Evolutionary conservation across 1,140 invertebrate genomes (phyloP).

Genomic region (Helicoverpa armigera): DNA sequence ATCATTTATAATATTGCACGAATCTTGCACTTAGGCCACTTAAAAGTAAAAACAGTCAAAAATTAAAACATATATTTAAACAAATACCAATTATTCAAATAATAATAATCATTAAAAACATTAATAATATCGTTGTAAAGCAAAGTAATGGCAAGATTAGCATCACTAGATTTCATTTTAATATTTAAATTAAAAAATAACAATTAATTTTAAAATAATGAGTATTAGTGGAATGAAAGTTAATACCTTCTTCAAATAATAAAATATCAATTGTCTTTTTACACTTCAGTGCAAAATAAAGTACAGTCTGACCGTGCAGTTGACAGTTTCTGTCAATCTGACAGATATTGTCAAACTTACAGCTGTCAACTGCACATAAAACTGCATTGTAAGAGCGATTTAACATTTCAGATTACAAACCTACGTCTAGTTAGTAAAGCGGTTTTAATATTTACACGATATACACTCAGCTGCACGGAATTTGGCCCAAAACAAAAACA

Average conservation of each 20-base stretch:
- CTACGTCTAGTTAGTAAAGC: constrained; percentile 18
- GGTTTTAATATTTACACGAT: constrained; percentile 12
- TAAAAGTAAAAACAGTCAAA: constrained; percentile 7
- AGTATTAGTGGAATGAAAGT: constrained; percentile 57
- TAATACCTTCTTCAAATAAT: constrained; percentile 1
- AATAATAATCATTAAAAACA: not conserved
- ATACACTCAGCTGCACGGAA: no score
- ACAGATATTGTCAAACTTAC: no score
- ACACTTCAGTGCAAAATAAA: constrained; percentile 48
- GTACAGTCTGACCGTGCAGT: no score
- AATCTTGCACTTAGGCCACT: constrained; percentile 29
- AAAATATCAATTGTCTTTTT: constrained; percentile 23
- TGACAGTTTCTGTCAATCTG: no score
- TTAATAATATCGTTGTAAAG: constrained; percentile 56
- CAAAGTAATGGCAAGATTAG: constrained; percentile 61
- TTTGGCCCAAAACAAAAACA: no score
- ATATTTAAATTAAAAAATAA: constrained; percentile 6
- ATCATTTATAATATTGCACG: constrained; percentile 25
- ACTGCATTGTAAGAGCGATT: not conserved
- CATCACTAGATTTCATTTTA: constrained; percentile 34
- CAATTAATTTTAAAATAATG: constrained; percentile 49
- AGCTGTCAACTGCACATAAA: no score
- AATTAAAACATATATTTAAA: not conserved
- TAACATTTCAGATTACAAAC: constrained; percentile 8
- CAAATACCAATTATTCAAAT: not conserved